These are phyloP conservation scores for Sialis lutaria DNA, from an alignment of 2,888 invertebrate species.

Conservation along the genomic window DNA sequence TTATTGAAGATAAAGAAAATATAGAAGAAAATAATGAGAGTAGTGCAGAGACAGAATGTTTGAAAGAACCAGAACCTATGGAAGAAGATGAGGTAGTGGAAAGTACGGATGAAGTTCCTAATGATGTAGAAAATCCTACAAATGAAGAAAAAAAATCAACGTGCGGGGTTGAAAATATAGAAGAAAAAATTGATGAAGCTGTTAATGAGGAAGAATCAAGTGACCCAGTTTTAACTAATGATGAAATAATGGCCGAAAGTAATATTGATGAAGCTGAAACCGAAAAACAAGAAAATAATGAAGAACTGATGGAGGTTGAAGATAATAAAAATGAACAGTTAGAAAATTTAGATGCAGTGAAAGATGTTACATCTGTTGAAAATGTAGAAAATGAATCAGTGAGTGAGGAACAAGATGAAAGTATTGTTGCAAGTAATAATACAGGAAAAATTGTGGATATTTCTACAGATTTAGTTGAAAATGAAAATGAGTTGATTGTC, in stretches of 20 bases:
- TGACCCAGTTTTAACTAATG: conserved; percentile 1
- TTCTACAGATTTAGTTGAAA: no score
- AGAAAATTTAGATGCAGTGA: not conserved
- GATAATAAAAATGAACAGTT: conserved; percentile 5
- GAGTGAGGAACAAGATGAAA: conserved; percentile 3
- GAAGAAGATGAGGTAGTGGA: not conserved
- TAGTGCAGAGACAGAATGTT: not conserved
- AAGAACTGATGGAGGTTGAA: conserved; percentile 14
- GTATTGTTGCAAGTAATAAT: not conserved
- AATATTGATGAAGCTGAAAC: not conserved
- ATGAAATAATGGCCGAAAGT: not conserved
- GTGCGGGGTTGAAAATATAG: not conserved
- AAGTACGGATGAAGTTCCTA: not conserved
- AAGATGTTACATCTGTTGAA: not conserved
- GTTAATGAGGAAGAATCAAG: conserved; percentile 1
- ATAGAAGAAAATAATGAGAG: conserved; percentile 2
- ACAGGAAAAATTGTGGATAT: not conserved
- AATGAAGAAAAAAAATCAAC: not conserved
- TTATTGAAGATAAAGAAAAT: conserved; percentile 4
- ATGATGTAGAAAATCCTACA: not conserved
- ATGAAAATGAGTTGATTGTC: no score
- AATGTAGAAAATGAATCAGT: not conserved
- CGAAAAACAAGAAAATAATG: not conserved
- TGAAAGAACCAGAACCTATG: conserved; percentile 1
- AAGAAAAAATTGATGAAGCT: conserved; percentile 1